These are phyloP conservation scores for Endotricha flammealis DNA, from an alignment of 2,888 invertebrate genomes.

Conservation along the genomic window DNA sequence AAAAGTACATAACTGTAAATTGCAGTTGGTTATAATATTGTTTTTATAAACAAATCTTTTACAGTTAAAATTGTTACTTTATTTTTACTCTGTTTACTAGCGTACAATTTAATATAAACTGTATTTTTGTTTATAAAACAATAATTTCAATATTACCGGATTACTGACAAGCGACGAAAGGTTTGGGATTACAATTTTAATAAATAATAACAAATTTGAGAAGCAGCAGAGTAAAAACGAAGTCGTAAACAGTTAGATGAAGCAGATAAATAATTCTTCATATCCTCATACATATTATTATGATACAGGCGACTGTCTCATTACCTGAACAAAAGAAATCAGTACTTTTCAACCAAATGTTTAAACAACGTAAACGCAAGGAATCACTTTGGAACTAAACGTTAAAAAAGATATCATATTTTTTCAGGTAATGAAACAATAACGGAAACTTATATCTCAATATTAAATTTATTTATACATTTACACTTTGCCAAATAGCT, in stretches of 20 bases:
- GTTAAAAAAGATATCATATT: slow-evolving; percentile 12
- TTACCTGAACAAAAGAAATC: slow-evolving; percentile 34
- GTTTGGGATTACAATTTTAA: not conserved
- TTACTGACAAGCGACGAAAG: not conserved
- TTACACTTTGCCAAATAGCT: slow-evolving; percentile 56
- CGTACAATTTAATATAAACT: no score
- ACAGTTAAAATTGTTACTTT: slow-evolving; percentile 53
- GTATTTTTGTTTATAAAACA: no score
- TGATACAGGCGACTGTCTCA: slow-evolving; percentile 51
- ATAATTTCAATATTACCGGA: no score
- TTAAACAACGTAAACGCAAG: no score
- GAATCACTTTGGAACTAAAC: not conserved
- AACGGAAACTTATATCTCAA: slow-evolving; percentile 48
- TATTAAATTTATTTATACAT: slow-evolving; percentile 69
- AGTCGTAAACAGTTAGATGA: slow-evolving; percentile 57
- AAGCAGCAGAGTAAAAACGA: slow-evolving; percentile 59
- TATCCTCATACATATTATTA: slow-evolving; percentile 52
- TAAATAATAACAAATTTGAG: slow-evolving; percentile 9
- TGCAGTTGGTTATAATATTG: slow-evolving; percentile 71
- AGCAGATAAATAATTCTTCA: slow-evolving; percentile 69
- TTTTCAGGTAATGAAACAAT: slow-evolving; percentile 50
- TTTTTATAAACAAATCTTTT: slow-evolving; percentile 67
- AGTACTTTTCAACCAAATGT: not conserved
- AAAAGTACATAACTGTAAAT: slow-evolving; percentile 78
- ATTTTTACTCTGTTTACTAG: slow-evolving; percentile 49